Evolutionary conservation across 2,797 vertebrate genomes (phyloP).

Genomic region (Intellagama lesueurii): DNA sequence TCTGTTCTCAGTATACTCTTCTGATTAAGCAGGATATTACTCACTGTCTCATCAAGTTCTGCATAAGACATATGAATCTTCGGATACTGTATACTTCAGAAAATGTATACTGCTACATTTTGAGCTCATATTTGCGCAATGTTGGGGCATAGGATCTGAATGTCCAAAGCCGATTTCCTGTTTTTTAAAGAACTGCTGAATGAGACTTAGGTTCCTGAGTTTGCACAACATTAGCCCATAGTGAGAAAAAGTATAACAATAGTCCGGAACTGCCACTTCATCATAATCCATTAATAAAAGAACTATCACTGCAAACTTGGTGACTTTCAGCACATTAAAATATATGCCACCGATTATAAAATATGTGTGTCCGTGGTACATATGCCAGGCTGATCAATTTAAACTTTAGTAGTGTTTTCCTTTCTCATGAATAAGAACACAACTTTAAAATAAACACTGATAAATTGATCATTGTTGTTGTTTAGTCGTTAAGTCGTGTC

Average conservation of each 20-base stretch:
- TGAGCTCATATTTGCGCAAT: not conserved
- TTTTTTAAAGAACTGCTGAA: slow-evolving; percentile 22
- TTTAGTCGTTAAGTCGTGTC: too few species aligned
- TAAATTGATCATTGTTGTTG: too few species aligned
- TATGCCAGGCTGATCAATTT: not conserved
- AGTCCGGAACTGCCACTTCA: slow-evolving; percentile 2
- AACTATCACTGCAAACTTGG: not conserved
- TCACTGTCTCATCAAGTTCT: not conserved
- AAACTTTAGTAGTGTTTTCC: not conserved
- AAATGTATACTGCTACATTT: slow-evolving; percentile 1
- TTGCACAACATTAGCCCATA: not conserved
- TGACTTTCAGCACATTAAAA: not conserved
- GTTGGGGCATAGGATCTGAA: not conserved
- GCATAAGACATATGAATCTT: not conserved
- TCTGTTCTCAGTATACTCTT: not conserved
- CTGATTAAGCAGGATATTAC: not conserved
- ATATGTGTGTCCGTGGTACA: not conserved
- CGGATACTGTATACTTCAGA: too few species aligned
- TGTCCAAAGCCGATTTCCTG: slow-evolving; percentile 25
- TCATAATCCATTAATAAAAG: slow-evolving; percentile 1
- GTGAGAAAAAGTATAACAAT: not conserved
- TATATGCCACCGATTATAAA: not conserved
- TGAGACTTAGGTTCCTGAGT: not conserved
- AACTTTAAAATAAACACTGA: too few species aligned
- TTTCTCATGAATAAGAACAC: not conserved